phyloP scores from a whole-genome alignment of 2,888 invertebrate genomes.

The Augochlorella aurata region DNA sequence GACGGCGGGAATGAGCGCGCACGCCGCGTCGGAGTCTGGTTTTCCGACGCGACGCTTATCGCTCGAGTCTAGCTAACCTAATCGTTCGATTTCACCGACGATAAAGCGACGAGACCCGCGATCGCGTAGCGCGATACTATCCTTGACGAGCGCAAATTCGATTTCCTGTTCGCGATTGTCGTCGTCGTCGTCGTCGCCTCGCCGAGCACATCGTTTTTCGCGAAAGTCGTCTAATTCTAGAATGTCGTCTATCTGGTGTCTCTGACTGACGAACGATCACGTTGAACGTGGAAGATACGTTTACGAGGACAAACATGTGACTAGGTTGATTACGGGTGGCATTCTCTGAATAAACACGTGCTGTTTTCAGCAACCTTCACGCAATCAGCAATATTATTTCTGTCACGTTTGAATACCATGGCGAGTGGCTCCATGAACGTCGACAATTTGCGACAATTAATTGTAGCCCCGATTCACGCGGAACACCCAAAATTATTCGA shows the following conservation, averaged over 20 bases:
- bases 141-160: background rate
- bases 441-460: background rate
- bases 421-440: background rate
- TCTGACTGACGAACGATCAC: slow-evolving; percentile 42
- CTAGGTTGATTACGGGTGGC: slow-evolving; percentile 48
- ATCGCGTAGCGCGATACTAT: background rate
- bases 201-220: slow-evolving; percentile 13
- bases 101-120: background rate
- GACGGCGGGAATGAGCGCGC: background rate
- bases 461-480: background rate
- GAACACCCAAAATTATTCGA: background rate
- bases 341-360: slow-evolving; percentile 66
- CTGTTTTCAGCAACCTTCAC: slow-evolving; percentile 61
- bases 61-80: background rate
- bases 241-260: slow-evolving; percentile 12
- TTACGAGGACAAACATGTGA: slow-evolving; percentile 63
- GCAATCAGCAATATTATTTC: slow-evolving; percentile 55
- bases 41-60: background rate
- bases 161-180: background rate
- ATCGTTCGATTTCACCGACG: background rate
- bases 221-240: slow-evolving; percentile 37
- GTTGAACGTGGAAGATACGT: slow-evolving; percentile 62
- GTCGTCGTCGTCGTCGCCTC: background rate
- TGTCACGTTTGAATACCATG: slow-evolving; percentile 20
- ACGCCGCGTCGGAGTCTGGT: background rate